Evolutionary conservation across 2,888 invertebrate genomes (phyloP), one percentile per base, ranked within the genome.

Genomic region (Hydrotaea cyrtoneurina): DNA sequence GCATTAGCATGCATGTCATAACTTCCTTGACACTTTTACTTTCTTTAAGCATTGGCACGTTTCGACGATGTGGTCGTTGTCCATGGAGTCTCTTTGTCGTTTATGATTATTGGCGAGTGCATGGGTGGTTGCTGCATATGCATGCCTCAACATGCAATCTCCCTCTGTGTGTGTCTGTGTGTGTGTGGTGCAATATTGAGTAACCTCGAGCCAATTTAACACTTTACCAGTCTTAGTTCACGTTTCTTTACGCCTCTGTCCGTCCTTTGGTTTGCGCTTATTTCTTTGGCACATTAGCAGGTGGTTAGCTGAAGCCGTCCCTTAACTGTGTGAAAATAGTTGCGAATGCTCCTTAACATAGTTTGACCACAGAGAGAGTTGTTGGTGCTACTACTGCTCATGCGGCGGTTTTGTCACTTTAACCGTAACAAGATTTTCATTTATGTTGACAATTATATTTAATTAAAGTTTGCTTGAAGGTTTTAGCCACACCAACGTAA

Each of bases 21-120:
- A 82, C 82, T 85, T 85, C 82, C 82, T 80, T 80, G 79, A 74
- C 82, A 82, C 82, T 85, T 85, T 82, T 85, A 82, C 82, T 85
- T 85, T 82, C 69, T 11, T 79, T 64, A 64, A 79, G 43, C 62
- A 62, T 66, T 73, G 72, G 76, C 81, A 85, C 76, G 81, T 81
- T 75, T 85, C 46, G 21, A 43, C 57, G 46, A 53, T 39, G 36
- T 43, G 5, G 66, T 66, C 31, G 66, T 43, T 8, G 39, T 17
- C 66, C 64, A 64, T 39, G 39, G 19, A 66, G 39, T 50, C 59
- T 74, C 3, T 62, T 62, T 62, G 7, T 31, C 3, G 3, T 39
- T 66, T 39, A 43, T 21, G 55, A 59, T 69, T 71, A 69, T 69
- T 59, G 57, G 79, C 13, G 59, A 11, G 15, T 66, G 62, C 78